Percentiles rank a stretch among this genome's conserved stretches.
phyloP scores from a whole-genome alignment of 2,113 vertebrate genomes.

The Equus quagga region DNA sequence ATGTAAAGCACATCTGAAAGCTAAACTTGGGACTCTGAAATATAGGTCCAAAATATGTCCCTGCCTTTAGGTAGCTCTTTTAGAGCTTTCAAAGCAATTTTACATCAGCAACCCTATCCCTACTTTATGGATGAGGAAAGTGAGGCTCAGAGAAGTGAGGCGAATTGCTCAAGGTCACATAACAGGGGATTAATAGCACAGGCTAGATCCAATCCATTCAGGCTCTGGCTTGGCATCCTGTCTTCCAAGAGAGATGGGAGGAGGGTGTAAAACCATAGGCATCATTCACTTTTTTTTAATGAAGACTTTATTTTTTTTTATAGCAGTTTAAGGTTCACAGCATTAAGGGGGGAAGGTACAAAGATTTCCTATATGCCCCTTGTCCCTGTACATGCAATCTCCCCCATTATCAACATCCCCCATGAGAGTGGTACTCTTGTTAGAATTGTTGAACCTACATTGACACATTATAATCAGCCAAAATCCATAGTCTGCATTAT shows the following conservation, averaged over 20 bases:
- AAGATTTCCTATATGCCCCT: not conserved
- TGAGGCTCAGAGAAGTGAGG: not conserved
- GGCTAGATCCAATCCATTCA: not conserved
- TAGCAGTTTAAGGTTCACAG: not conserved
- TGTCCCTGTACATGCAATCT: not conserved
- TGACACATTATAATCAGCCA: not conserved
- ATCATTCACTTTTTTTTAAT: not conserved
- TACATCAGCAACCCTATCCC: not conserved
- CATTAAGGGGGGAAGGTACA: not conserved
- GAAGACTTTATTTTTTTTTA: not conserved
- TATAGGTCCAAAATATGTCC: not conserved
- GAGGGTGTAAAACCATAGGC: not conserved
- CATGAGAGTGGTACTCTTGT: not conserved
- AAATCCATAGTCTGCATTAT: not conserved
- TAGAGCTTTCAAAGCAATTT: slow-evolving; percentile 27
- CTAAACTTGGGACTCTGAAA: not conserved
- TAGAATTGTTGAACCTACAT: not conserved
- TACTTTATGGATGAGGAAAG: not conserved
- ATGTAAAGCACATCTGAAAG: not conserved
- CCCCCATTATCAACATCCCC: not conserved
- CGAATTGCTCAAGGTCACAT: not conserved
- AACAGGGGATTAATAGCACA: not conserved
- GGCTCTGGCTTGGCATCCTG: not conserved
- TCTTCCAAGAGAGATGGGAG: not conserved
- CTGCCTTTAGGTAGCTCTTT: not conserved